Evolutionary conservation across 2,888 invertebrate species (phyloP).

Genomic region (Hecatera dysodea): DNA sequence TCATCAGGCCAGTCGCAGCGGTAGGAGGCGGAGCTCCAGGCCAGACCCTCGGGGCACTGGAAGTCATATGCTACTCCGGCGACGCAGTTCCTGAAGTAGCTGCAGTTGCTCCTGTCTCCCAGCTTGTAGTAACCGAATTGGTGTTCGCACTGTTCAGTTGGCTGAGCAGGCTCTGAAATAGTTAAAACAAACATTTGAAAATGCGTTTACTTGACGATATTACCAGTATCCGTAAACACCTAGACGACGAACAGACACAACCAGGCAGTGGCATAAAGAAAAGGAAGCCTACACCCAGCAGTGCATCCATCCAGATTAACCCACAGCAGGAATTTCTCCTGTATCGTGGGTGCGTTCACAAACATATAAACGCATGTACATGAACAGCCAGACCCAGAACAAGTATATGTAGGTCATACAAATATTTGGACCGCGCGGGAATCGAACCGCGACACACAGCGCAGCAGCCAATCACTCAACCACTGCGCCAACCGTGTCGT

Average conservation of each 20-base stretch:
- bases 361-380: too few relatives aligned
- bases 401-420: too few relatives aligned
- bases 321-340: too few relatives aligned
- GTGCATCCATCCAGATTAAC: background rate
- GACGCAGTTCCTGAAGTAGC: slow-evolving; percentile 95
- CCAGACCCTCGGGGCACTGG: slow-evolving; percentile 96
- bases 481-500: too few relatives aligned
- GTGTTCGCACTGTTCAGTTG: slow-evolving; percentile 95
- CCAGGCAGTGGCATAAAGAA: background rate
- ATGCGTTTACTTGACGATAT: background rate
- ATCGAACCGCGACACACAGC: too few relatives aligned
- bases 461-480: too few relatives aligned
- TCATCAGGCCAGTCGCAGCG: slow-evolving; percentile 97
- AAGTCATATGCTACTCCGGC: slow-evolving; percentile 94
- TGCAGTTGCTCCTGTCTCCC: slow-evolving; percentile 92
- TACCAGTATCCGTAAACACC: background rate
- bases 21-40: slow-evolving; percentile 93
- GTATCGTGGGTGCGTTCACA: too few relatives aligned
- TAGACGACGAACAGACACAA: background rate
- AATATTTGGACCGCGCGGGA: too few relatives aligned
- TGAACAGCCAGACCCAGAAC: too few relatives aligned
- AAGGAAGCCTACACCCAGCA: background rate
- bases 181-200: background rate
- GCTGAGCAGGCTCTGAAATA: slow-evolving; percentile 92
- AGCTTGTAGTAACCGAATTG: slow-evolving; percentile 95